Evolutionary conservation across 2,888 invertebrate genomes (phyloP).

Genomic region (Pristionchus japonicus): DNA sequence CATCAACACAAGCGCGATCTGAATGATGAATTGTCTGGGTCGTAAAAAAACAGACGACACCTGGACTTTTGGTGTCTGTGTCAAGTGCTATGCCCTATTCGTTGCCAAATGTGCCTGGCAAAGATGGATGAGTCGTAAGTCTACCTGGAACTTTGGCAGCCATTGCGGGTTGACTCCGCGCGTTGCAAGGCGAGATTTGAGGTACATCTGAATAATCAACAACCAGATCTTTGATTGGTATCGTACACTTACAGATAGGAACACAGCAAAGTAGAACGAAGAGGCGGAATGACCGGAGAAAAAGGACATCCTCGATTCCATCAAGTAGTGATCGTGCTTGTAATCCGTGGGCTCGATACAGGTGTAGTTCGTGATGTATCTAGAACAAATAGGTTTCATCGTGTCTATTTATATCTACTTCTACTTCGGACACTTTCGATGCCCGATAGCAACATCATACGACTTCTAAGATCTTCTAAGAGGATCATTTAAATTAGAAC

Average conservation of each 20-base stretch:
- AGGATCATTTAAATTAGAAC: not conserved
- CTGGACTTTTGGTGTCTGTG: not conserved
- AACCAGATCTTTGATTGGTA: not conserved
- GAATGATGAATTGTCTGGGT: not conserved
- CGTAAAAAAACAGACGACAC: not conserved
- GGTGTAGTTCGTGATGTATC: not conserved
- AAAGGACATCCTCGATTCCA: conserved; percentile 63
- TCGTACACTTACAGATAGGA: conserved; percentile 51
- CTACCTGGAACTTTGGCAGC: conserved; percentile 5
- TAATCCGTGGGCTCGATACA: not conserved
- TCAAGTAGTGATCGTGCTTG: not conserved
- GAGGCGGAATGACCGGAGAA: conserved; percentile 65
- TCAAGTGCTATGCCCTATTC: no score
- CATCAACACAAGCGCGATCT: not conserved
- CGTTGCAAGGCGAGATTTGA: conserved; percentile 57
- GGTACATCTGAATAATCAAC: conserved; percentile 51
- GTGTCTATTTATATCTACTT: not conserved
- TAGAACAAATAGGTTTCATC: not conserved
- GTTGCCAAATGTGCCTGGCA: no score
- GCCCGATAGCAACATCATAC: no score
- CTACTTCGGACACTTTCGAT: not conserved
- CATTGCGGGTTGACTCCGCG: conserved; percentile 51
- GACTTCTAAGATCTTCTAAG: no score
- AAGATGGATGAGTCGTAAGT: no score
- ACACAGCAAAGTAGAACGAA: conserved; percentile 61